A percentile compares a stretch with the other conserved stretches of the same genome.
These are phyloP conservation scores for Hyphantria cunea DNA, from an alignment of 1,140 invertebrate species.

Conservation along the genomic window DNA sequence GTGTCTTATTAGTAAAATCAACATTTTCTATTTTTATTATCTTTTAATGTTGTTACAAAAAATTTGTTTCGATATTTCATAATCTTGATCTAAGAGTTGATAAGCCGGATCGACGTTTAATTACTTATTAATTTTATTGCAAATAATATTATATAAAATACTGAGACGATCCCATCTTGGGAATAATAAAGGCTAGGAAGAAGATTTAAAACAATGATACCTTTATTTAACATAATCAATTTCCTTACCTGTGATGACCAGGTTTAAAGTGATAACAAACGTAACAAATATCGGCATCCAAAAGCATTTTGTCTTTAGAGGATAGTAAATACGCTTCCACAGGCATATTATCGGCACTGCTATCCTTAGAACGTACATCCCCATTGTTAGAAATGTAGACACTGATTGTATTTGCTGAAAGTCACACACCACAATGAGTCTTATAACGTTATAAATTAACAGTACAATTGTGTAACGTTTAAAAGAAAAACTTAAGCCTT, in stretches of 20 bases:
- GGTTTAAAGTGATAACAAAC: slow-evolving; percentile 61
- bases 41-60: too few species aligned
- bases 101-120: too few species aligned
- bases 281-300: slow-evolving; percentile 70
- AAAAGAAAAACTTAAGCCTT: too few species aligned
- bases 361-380: slow-evolving; percentile 67
- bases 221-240: background rate
- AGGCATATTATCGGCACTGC: slow-evolving; percentile 53
- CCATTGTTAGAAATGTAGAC: slow-evolving; percentile 66
- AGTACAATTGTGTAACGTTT: background rate
- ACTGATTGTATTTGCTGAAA: slow-evolving; percentile 62
- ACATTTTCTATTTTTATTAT: too few species aligned
- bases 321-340: slow-evolving; percentile 63
- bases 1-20: too few species aligned
- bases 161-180: too few species aligned
- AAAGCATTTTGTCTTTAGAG: slow-evolving; percentile 61
- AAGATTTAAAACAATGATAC: too few species aligned
- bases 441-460: background rate
- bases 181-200: too few species aligned
- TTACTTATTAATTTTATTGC: too few species aligned
- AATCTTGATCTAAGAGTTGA: too few species aligned
- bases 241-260: slow-evolving; percentile 64
- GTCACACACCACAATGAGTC: background rate
- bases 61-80: too few species aligned
- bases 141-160: too few species aligned